These are phyloP conservation scores for Rhodeus uyekii DNA, from an alignment of 2,797 vertebrate species.

Conservation along the genomic window DNA sequence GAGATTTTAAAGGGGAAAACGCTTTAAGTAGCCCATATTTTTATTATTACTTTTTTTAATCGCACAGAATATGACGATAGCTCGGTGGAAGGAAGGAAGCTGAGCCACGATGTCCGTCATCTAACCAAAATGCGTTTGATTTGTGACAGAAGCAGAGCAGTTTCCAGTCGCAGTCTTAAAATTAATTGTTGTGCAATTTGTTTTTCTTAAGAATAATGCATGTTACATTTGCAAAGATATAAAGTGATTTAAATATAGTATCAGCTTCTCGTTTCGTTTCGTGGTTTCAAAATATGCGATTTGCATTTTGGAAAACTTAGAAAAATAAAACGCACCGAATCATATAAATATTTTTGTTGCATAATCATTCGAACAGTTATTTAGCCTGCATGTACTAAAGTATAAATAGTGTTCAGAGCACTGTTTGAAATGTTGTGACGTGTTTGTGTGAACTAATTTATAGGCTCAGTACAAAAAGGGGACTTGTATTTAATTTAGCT, in stretches of 20 bases:
- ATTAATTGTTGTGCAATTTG: neutral
- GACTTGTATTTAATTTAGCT: neutral
- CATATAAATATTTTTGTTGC: neutral
- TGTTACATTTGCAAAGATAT: neutral
- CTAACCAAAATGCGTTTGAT: slow-evolving; percentile 16
- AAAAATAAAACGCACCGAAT: neutral
- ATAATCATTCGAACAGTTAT: neutral
- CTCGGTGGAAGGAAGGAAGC: neutral
- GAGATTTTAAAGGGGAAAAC: neutral
- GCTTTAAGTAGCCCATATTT: neutral
- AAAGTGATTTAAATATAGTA: neutral
- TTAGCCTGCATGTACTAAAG: neutral
- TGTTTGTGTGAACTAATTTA: neutral
- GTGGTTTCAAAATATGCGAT: neutral
- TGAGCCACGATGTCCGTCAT: slow-evolving; percentile 8
- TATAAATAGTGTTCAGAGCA: neutral
- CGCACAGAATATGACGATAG: neutral
- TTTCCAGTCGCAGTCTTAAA: neutral
- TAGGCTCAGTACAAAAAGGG: neutral
- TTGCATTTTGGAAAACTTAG: neutral
- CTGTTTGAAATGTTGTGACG: neutral
- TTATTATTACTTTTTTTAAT: neutral
- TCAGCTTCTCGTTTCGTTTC: neutral
- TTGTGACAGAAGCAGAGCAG: neutral
- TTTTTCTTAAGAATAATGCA: neutral